Percentiles rank a stretch among this genome's conserved stretches.
Conservation (phyloP, 2,113 vertebrate species). For the Dromas ardeola region DNA sequence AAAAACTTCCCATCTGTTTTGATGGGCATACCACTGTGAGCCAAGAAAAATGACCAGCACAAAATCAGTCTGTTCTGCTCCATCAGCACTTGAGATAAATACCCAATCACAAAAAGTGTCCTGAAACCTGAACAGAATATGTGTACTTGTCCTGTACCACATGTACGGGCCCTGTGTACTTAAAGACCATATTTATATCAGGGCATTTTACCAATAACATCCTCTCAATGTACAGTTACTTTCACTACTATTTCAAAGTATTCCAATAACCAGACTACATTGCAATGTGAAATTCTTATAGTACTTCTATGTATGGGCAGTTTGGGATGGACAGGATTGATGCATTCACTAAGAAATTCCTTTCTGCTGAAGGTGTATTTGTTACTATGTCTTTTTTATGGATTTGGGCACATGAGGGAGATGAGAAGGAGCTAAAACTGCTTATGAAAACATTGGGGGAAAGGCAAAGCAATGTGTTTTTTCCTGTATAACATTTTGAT, state of each 20-base stretch:
- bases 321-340: background rate
- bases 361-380: background rate
- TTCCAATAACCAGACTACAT: background rate
- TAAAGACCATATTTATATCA: background rate
- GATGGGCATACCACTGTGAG: background rate
- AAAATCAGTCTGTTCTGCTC: background rate
- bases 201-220: background rate
- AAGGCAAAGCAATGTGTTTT: background rate
- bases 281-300: background rate
- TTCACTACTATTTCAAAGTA: background rate
- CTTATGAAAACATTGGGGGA: background rate
- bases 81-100: background rate
- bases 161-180: background rate
- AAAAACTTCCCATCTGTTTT: background rate
- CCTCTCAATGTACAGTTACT: background rate
- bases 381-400: background rate
- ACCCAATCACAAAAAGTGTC: background rate
- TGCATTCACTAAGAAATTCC: background rate
- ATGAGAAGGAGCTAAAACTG: background rate
- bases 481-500: background rate
- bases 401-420: background rate
- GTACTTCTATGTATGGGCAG: background rate
- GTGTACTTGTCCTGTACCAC: background rate
- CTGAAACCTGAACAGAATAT: background rate
- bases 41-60: background rate